Evolutionary conservation across 2,888 invertebrate species (phyloP).

Genomic region (Zaprionus bogoriensis): DNA sequence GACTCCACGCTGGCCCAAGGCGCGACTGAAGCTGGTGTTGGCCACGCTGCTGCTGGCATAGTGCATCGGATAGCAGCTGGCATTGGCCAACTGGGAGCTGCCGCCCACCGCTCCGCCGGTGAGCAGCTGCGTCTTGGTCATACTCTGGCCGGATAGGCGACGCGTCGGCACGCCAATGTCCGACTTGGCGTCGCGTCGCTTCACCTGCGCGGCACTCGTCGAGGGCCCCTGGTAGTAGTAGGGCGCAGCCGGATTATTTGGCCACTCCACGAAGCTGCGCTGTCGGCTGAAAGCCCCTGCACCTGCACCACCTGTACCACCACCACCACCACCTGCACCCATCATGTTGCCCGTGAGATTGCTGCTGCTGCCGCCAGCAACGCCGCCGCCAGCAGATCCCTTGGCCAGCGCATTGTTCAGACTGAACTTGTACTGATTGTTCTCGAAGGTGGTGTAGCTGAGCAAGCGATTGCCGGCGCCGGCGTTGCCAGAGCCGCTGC

Average conservation of each 20-base stretch:
- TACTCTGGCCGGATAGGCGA: constrained; percentile 73
- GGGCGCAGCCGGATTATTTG: constrained; percentile 79
- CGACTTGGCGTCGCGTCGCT: constrained; percentile 82
- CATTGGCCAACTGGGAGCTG: constrained; percentile 67
- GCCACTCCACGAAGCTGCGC: constrained; percentile 80
- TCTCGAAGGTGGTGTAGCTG: constrained; percentile 83
- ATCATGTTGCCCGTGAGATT: constrained; percentile 71
- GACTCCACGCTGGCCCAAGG: constrained; percentile 47
- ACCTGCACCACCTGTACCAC: constrained; percentile 31
- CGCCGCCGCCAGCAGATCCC: constrained; percentile 44
- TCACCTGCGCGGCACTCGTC: constrained; percentile 56
- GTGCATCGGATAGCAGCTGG: constrained; percentile 75
- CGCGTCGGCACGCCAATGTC: constrained; percentile 82
- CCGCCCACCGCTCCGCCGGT: too few species aligned
- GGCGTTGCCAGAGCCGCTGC: constrained; percentile 25
- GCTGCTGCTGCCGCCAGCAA: constrained; percentile 62
- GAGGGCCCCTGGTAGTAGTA: constrained; percentile 80
- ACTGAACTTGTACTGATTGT: constrained; percentile 83
- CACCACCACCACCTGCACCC: constrained; percentile 19
- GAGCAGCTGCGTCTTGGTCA: constrained; percentile 80
- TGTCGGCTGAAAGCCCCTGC: constrained; percentile 65
- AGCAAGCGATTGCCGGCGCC: constrained; percentile 79
- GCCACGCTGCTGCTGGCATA: constrained; percentile 67
- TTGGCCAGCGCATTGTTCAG: constrained; percentile 80
- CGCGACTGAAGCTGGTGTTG: constrained; percentile 46